phyloP scores from a whole-genome alignment of 2,797 vertebrate genomes.

The Acanthurus lineatus region DNA sequence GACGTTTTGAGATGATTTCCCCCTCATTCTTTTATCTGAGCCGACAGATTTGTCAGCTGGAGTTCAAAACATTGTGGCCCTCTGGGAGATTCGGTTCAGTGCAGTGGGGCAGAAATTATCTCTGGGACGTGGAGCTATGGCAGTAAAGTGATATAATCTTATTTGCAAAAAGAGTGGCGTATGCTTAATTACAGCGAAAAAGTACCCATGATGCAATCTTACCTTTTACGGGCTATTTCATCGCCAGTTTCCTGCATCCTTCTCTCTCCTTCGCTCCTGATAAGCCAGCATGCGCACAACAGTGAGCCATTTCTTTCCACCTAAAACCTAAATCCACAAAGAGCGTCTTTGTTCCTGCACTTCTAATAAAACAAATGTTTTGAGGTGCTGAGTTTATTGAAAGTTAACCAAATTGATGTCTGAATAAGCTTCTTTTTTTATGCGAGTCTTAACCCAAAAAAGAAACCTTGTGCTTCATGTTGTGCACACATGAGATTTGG shows the following conservation, averaged over 20 bases:
- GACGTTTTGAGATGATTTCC: slow-evolving; percentile 81
- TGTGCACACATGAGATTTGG: neutral
- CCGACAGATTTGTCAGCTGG: slow-evolving; percentile 76
- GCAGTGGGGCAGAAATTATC: slow-evolving; percentile 76
- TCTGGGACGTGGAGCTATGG: slow-evolving; percentile 67
- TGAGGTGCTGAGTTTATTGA: slow-evolving; percentile 14
- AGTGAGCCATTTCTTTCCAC: neutral
- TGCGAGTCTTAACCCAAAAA: slow-evolving; percentile 3
- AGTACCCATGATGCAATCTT: slow-evolving; percentile 84
- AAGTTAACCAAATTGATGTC: slow-evolving; percentile 19
- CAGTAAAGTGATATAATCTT: slow-evolving; percentile 82
- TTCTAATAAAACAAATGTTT: slow-evolving; percentile 40
- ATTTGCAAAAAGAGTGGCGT: slow-evolving; percentile 67
- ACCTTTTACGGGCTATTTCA: slow-evolving; percentile 83
- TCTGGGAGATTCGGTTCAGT: slow-evolving; percentile 77
- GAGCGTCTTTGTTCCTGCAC: slow-evolving; percentile 42
- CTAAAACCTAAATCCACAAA: slow-evolving; percentile 50
- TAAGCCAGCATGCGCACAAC: slow-evolving; percentile 50
- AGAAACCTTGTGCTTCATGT: neutral
- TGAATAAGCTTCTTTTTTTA: slow-evolving; percentile 24
- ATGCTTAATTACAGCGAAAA: slow-evolving; percentile 84
- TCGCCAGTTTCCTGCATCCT: slow-evolving; percentile 71
- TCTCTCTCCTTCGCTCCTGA: slow-evolving; percentile 40
- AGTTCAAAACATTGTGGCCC: slow-evolving; percentile 80
- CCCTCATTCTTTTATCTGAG: slow-evolving; percentile 78